Percentiles rank a stretch among this genome's conserved stretches.
Evolutionary conservation across 2,113 vertebrate species (phyloP).

Genomic region (Leucopternis melanops): DNA sequence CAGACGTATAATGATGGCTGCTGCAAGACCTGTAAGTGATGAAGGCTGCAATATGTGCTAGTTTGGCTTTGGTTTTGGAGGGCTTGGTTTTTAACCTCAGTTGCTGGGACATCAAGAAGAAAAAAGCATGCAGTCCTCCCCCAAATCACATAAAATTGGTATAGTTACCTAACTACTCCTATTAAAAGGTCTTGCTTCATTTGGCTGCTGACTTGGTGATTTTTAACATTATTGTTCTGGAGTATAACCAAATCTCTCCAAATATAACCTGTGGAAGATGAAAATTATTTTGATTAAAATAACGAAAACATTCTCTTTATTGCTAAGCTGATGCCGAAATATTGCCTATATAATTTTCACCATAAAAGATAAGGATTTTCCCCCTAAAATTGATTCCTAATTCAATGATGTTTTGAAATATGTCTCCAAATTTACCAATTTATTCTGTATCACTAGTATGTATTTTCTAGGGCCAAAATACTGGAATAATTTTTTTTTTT

Average conservation of each 20-base stretch:
- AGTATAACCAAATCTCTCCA: slow-evolving; percentile 62
- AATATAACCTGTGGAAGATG: background rate
- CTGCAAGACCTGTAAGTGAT: slow-evolving; percentile 96
- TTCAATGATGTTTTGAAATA: background rate
- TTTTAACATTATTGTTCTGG: slow-evolving; percentile 62
- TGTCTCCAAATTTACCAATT: background rate
- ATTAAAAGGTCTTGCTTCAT: slow-evolving; percentile 64
- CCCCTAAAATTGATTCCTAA: background rate
- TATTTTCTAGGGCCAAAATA: background rate
- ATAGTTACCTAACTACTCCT: slow-evolving; percentile 41
- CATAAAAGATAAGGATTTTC: background rate
- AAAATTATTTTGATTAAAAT: background rate
- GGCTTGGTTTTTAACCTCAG: slow-evolving; percentile 50
- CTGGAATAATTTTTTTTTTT: background rate
- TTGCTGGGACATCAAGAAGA: slow-evolving; percentile 42
- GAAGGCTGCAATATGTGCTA: slow-evolving; percentile 58
- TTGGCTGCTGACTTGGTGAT: slow-evolving; percentile 67
- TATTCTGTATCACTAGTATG: background rate
- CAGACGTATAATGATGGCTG: slow-evolving; percentile 92
- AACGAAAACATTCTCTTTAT: background rate
- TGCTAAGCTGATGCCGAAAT: background rate
- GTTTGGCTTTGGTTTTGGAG: slow-evolving; percentile 71
- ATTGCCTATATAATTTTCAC: background rate
- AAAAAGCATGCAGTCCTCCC: slow-evolving; percentile 62
- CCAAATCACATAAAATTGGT: slow-evolving; percentile 34